phyloP scores from a whole-genome alignment of 1,140 invertebrate species.

The Sminthurides bifidus region DNA sequence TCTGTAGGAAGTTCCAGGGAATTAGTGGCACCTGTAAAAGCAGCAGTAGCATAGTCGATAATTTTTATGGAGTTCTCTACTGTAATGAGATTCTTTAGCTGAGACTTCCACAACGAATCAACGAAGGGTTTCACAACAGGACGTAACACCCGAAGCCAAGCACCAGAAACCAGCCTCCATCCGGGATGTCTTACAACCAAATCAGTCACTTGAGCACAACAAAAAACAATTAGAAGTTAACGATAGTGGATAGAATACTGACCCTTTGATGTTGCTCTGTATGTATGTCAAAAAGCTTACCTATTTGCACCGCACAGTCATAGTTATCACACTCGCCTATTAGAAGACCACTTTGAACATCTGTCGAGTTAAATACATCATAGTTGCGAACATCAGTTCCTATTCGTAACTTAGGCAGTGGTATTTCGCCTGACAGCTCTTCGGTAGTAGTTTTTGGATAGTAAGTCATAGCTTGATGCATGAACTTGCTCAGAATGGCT shows the following conservation, averaged over 20 bases:
- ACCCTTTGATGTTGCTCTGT: background rate
- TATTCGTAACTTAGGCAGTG: background rate
- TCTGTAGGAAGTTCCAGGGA: background rate
- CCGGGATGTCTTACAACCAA: conserved; percentile 5
- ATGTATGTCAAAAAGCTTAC: conserved; percentile 7
- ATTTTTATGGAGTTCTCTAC: conserved; percentile 9
- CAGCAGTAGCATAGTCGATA: conserved; percentile 17
- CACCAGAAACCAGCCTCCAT: too few species aligned
- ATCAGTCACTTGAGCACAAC: conserved; percentile 7
- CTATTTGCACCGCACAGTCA: conserved; percentile 2
- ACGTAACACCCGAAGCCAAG: conserved; percentile 11
- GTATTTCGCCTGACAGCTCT: conserved; percentile 10
- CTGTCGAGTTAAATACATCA: conserved; percentile 10
- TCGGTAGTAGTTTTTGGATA: conserved; percentile 2
- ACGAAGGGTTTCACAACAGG: conserved; percentile 17
- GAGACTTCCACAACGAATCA: conserved; percentile 9
- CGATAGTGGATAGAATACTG: background rate
- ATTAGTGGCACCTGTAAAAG: conserved; percentile 9
- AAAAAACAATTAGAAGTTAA: conserved; percentile 8
- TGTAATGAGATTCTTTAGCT: conserved; percentile 10
- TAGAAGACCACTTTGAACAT: conserved; percentile 9
- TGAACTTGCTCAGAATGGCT: background rate
- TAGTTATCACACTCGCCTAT: conserved; percentile 16
- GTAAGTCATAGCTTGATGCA: background rate
- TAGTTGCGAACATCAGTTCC: conserved; percentile 20